Evolutionary conservation across 2,113 vertebrate species (phyloP), one percentile per base, ranked within the genome.

Genomic region (Calypte anna): DNA sequence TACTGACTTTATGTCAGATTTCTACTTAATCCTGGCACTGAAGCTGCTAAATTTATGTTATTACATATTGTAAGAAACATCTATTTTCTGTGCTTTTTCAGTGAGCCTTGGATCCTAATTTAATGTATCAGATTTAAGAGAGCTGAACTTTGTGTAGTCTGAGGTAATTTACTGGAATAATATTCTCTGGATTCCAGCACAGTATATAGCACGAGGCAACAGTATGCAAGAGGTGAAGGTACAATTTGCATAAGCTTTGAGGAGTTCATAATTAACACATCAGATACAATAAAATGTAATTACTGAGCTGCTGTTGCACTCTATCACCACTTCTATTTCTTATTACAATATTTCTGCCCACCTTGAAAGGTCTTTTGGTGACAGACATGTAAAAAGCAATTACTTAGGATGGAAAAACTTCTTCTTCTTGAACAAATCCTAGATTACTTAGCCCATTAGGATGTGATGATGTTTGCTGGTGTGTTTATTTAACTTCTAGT

Each of bases 211-310:
- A 12, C 44, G 63, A 88, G 54, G 76, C 82, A 95, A 87, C 54
- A 74, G 1, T 44, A n/a, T 63, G 33, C 63, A 24, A 88, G 55
- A 78, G 46, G 46, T 74, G 72, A 48, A 82, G 67, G 63, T 75
- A 73, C 36, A 64, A 48, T 87, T 91, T 89, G 59, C 63, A 55
- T 94, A 46, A 96, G 18, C 70, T 90, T 76, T 77, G 46, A 70
- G 75, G 46, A 57, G 44, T 79, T 90, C 6, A 3, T 70, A 48
- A 82, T 90, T 92, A 82, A 86, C 67, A 59, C 20, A 5, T 58
- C 48, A 90, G 63, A 53, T 88, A 38, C 3, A 88, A 38, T 91
- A 69, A 81, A 88, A 68, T 40, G 86, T 81, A 80, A 25, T 90
- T 64, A 68, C 66, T 68, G 83, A 82, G 54, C 74, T 92, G 51